Base-by-base conservation (phyloP, 2,888 invertebrate species). In the Cactoblastis cactorum region DNA sequence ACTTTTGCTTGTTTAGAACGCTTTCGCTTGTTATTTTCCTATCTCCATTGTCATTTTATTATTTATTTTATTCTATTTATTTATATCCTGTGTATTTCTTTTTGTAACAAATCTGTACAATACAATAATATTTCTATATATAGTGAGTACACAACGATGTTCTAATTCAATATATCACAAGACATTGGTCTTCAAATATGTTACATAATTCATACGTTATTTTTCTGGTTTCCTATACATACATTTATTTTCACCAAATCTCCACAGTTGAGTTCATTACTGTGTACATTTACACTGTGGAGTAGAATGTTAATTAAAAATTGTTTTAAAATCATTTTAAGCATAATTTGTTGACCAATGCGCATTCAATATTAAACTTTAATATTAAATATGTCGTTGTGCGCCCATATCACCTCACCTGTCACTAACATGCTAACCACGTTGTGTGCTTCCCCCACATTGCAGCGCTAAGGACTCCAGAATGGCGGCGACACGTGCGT, bases 401-500 rank as follows among this genome's bases (percentile, higher is more conserved):
- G 46, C 38, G 34, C 15, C 53, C 54, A 58, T 38, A 24, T 46
- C 52, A 58, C 61, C 55, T 58, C 59, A 61, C 70, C 57, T 64
- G 56, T 71, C 77, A 82, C 83, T 87, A 85, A 88, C 80, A 74
- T 79, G 83, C 87, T 86, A 89, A 88, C 86, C 75, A 84, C 84
- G 80, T 80, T 82, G 83, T 83, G 80, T 86, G 83, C 85, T 83
- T 85, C 81, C 81, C 85, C 84, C 83, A 83, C 85, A 77, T 90
- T 89, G 84, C 90, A 89, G 90, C 90, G 88, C 90, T 90, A 90
- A 83, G 77, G 82, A 79, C 80, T 79, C 77, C 77, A 84, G 81
- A 77, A 71, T 75, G 77, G 77, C 68, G 71, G 77, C 70, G 69
- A 71, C 82, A 78, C 81, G 86, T 82, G 82, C 83, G 84, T 83